Percentiles rank a stretch among this genome's conserved stretches.
Evolutionary conservation across 2,797 vertebrate species (phyloP).

Genomic region (Calcarius lapponicus): DNA sequence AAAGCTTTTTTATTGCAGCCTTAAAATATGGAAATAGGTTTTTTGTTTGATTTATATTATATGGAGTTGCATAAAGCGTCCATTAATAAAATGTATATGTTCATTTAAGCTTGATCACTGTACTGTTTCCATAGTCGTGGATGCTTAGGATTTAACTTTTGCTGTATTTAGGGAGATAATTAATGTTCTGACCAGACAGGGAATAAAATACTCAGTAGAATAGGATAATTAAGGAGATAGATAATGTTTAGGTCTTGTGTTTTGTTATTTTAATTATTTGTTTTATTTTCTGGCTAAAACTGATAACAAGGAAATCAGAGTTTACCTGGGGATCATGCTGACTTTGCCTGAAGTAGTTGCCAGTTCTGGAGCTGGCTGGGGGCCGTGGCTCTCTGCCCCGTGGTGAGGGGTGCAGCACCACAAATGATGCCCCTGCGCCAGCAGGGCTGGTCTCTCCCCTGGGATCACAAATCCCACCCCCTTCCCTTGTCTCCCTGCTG

Average conservation of each 20-base stretch:
- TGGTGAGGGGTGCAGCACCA: fast-evolving
- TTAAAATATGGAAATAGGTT: conserved; percentile 83
- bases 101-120: conserved; percentile 87
- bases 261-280: conserved; percentile 72
- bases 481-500: fast-evolving
- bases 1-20: conserved; percentile 70
- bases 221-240: conserved; percentile 78
- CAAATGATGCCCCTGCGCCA: fast-evolving
- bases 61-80: conserved; percentile 86
- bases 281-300: conserved; percentile 67
- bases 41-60: conserved; percentile 89
- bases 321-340: conserved; percentile 14
- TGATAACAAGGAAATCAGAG: conserved; percentile 34
- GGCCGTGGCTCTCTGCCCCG: fast-evolving
- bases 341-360: neutral
- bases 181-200: conserved; percentile 78
- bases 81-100: conserved; percentile 93
- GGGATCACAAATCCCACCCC: neutral
- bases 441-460: fast-evolving
- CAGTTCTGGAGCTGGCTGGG: fast-evolving
- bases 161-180: conserved; percentile 92
- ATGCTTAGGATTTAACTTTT: conserved; percentile 90
- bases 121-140: conserved; percentile 77
- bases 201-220: conserved; percentile 80
- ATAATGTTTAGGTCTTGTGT: conserved; percentile 69